These are phyloP conservation scores for Chrysemys picta DNA, from an alignment of 2,113 vertebrate species.

Conservation along the genomic window DNA sequence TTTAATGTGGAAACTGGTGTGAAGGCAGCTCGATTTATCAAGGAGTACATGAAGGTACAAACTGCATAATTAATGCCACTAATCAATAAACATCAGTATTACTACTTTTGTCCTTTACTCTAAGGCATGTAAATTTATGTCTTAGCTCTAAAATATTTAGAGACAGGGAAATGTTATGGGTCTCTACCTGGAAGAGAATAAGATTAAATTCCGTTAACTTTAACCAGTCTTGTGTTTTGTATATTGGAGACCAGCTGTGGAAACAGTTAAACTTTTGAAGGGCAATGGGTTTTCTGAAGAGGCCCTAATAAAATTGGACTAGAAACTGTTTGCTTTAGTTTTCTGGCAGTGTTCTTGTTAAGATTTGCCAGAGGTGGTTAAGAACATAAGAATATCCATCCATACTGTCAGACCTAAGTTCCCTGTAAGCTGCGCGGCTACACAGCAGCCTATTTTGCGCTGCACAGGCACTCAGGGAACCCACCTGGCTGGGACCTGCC, in stretches of 20 bases:
- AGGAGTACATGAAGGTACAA: conserved; percentile 94
- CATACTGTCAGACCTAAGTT: neutral
- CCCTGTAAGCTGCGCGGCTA: too few relatives aligned
- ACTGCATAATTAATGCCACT: neutral
- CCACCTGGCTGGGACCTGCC: too few relatives aligned
- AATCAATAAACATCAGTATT: neutral
- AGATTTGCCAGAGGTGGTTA: neutral
- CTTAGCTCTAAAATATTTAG: neutral
- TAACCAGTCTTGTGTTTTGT: neutral
- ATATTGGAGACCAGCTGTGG: neutral
- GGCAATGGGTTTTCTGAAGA: neutral
- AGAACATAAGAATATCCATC: neutral
- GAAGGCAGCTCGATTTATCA: conserved; percentile 95
- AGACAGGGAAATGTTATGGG: neutral
- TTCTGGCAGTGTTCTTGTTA: neutral
- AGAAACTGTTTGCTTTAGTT: neutral
- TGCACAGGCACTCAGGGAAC: too few relatives aligned
- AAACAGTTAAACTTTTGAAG: neutral
- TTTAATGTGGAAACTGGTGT: conserved; percentile 98
- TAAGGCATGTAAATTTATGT: neutral
- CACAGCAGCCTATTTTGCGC: too few relatives aligned
- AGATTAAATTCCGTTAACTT: neutral
- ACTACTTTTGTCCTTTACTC: neutral
- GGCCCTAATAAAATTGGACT: neutral
- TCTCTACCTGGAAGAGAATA: neutral